Conservation (phyloP, 2,113 vertebrate genomes). For the Thinocorus orbignyianus region DNA sequence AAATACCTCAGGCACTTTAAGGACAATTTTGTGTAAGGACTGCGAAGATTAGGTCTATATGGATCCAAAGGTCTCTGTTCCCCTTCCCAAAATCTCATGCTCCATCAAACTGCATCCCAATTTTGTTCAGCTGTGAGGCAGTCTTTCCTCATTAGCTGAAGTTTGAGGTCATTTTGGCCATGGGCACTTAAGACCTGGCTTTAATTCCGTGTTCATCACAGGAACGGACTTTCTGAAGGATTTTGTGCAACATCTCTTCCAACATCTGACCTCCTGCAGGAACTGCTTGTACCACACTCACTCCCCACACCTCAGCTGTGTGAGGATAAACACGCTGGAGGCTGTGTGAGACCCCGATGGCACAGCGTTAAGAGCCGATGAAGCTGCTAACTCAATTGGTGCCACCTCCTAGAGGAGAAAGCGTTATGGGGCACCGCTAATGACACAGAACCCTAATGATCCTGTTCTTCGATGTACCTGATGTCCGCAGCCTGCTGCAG, state of each 20-base stretch:
- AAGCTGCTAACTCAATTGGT: neutral
- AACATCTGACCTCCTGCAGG: neutral
- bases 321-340: neutral
- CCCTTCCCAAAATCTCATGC: neutral
- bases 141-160: neutral
- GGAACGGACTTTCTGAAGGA: neutral
- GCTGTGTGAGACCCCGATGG: neutral
- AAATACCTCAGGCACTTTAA: neutral
- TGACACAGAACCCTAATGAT: neutral
- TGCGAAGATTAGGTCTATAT: neutral
- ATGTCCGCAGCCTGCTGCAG: neutral
- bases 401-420: neutral
- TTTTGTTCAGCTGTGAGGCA: neutral
- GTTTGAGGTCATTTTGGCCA: neutral
- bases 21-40: neutral
- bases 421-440: neutral
- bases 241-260: neutral
- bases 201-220: neutral
- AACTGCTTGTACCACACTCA: rapidly evolving
- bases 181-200: neutral
- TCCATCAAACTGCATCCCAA: neutral
- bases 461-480: neutral
- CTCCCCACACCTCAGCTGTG: neutral
- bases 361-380: rapidly evolving
- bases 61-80: neutral